phyloP scores from a whole-genome alignment of 2,888 invertebrate species.

The Drosophila mimetica region DNA sequence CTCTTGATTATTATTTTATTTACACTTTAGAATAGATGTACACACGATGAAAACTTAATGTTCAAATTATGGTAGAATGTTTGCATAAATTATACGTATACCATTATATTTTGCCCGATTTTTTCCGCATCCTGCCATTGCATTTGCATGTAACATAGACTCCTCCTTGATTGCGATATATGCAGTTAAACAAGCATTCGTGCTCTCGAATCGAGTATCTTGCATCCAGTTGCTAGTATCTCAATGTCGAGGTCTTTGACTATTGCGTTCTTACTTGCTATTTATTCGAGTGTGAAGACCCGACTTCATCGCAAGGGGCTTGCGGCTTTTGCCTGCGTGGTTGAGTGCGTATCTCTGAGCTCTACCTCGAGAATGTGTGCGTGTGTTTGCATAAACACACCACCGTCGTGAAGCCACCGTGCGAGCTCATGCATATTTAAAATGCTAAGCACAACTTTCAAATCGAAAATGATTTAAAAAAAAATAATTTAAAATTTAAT shows the following conservation, averaged over 20 bases:
- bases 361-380: not conserved
- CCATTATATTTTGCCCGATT: not conserved
- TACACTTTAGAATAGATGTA: no score
- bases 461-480: constrained; percentile 54
- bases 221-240: not conserved
- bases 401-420: not conserved
- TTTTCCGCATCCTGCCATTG: not conserved
- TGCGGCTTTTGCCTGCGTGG: not conserved
- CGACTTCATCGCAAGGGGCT: constrained; percentile 22
- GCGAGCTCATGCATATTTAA: constrained; percentile 59
- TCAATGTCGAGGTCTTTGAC: not conserved
- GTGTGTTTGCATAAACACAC: constrained; percentile 51
- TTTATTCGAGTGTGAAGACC: constrained; percentile 36
- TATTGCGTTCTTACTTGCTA: constrained; percentile 24
- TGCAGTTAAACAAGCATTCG: not conserved
- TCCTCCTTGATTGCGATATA: constrained; percentile 1
- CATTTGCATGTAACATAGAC: not conserved
- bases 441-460: constrained; percentile 64
- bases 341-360: constrained; percentile 8
- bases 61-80: no score
- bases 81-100: no score
- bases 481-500: constrained; percentile 52
- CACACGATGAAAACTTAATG: no score
- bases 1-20: not conserved
- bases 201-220: not conserved